Conservation (phyloP, 2,797 vertebrate species). For the Chaetophractus vellerosus region DNA sequence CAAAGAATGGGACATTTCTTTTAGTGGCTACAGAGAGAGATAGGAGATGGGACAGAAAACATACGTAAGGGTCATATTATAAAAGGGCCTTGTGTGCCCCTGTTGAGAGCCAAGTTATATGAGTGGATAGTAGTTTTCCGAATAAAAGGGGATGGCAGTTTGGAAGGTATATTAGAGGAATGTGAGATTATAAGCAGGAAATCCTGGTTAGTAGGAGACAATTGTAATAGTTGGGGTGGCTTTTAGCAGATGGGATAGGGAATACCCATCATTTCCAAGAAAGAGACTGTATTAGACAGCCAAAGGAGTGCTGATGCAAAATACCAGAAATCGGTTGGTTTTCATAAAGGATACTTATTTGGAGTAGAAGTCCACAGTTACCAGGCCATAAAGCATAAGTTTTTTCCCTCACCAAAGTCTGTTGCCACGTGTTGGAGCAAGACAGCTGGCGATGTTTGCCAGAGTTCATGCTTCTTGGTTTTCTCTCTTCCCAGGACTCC, state of each 20-base stretch:
- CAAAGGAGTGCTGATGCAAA: too few relatives aligned
- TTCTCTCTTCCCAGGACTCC: too few relatives aligned
- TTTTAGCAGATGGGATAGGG: not conserved
- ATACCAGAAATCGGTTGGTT: too few relatives aligned
- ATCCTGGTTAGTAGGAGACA: not conserved
- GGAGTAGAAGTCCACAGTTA: too few relatives aligned
- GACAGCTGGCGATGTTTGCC: too few relatives aligned
- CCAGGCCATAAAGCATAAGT: too few relatives aligned
- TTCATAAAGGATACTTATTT: too few relatives aligned
- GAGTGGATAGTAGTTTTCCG: not conserved
- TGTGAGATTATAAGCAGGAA: not conserved
- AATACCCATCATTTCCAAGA: not conserved
- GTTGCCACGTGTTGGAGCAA: too few relatives aligned
- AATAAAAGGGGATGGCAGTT: not conserved
- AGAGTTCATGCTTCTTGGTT: too few relatives aligned
- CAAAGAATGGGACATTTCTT: not conserved
- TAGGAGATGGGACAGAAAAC: not conserved
- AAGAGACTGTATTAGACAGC: too few relatives aligned
- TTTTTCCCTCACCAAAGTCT: too few relatives aligned
- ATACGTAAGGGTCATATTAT: not conserved
- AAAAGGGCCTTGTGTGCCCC: not conserved
- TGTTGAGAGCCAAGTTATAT: not conserved
- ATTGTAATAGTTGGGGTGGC: not conserved
- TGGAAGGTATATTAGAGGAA: not conserved
- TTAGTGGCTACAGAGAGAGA: not conserved